These are phyloP conservation scores for Pantherophis alleghaniensis DNA, from an alignment of 2,797 vertebrate genomes.

Conservation along the genomic window DNA sequence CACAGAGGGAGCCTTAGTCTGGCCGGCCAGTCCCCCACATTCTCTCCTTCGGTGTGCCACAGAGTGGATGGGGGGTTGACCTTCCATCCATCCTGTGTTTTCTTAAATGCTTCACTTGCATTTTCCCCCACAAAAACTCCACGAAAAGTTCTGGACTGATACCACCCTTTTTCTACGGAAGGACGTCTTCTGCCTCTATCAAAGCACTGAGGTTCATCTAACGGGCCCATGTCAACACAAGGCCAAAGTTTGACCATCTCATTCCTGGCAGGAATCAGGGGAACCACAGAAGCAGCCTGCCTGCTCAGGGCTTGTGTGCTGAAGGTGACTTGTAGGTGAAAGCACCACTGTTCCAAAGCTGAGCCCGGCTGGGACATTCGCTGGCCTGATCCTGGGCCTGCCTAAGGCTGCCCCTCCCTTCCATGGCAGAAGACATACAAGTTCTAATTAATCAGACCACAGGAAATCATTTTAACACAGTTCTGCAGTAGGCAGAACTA, in stretches of 20 bases:
- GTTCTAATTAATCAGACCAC: slow-evolving; percentile 56
- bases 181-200: background rate
- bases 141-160: background rate
- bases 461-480: slow-evolving; percentile 40
- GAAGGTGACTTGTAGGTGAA: background rate
- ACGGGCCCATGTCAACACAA: background rate
- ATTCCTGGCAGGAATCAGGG: background rate
- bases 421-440: slow-evolving; percentile 36
- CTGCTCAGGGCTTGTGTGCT: background rate
- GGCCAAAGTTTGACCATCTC: background rate
- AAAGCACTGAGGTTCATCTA: background rate
- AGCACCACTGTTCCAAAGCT: background rate
- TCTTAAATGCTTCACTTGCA: background rate
- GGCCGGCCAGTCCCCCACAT: background rate
- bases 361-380: background rate
- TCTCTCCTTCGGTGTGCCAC: background rate
- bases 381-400: too few relatives aligned
- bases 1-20: background rate
- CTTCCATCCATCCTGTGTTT: background rate
- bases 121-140: background rate
- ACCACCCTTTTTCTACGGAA: background rate
- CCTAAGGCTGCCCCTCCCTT: background rate
- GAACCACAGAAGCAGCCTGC: too few relatives aligned
- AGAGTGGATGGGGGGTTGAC: background rate
- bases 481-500: slow-evolving; percentile 43